phyloP scores from a whole-genome alignment of 2,113 vertebrate species.

The Bombycilla garrulus region DNA sequence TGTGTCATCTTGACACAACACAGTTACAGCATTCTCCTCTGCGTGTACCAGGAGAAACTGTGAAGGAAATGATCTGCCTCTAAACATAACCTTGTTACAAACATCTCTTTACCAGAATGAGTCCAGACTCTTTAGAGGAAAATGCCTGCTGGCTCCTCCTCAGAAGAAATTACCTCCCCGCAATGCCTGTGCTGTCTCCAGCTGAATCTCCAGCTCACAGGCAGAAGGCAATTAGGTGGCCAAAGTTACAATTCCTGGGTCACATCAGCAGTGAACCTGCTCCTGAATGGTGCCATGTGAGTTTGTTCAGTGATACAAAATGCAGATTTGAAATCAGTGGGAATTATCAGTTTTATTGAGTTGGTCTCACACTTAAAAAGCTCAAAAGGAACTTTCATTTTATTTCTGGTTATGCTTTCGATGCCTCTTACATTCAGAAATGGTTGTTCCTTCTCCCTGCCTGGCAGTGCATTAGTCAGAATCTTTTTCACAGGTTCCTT shows the following conservation, averaged over 20 bases:
- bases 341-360: not conserved
- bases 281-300: not conserved
- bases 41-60: not conserved
- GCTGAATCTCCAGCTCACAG: not conserved
- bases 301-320: not conserved
- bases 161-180: not conserved
- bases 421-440: not conserved
- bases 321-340: not conserved
- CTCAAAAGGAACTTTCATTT: not conserved
- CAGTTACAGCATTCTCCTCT: not conserved
- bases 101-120: not conserved
- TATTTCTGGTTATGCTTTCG: slow-evolving; percentile 5
- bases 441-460: not conserved
- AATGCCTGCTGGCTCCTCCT: not conserved
- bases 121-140: not conserved
- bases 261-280: not conserved
- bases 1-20: not conserved
- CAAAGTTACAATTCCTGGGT: not conserved
- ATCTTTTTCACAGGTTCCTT: not conserved
- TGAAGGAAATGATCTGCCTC: not conserved
- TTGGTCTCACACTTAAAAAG: not conserved
- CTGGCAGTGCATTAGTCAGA: not conserved
- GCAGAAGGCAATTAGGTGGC: not conserved
- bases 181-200: rapidly evolving
- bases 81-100: not conserved